Conservation (phyloP, 2,113 vertebrate genomes). For the Pluvialis apricaria region DNA sequence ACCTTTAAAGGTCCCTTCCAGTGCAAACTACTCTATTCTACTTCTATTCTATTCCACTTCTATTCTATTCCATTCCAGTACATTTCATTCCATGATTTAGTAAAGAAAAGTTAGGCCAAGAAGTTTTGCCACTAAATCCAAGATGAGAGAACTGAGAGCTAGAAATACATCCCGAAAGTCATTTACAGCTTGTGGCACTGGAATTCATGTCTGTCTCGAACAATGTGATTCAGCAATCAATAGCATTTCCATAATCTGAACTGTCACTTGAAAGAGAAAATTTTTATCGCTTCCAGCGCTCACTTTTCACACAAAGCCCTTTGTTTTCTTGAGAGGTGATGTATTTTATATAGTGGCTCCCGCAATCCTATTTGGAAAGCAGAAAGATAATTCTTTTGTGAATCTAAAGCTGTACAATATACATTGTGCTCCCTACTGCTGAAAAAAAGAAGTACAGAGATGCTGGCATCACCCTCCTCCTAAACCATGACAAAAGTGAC, state of each 20-base stretch:
- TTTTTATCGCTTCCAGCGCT: background rate
- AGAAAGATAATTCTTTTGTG: background rate
- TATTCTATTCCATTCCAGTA: background rate
- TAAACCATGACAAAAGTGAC: background rate
- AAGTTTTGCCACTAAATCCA: background rate
- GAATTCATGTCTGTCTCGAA: background rate
- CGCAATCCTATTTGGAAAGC: background rate
- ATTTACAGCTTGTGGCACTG: background rate
- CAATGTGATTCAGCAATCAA: background rate
- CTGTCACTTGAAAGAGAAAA: background rate
- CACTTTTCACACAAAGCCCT: background rate
- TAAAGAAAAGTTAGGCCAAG: background rate
- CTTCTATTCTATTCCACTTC: too few species aligned
- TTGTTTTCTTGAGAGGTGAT: background rate
- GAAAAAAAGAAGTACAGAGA: background rate
- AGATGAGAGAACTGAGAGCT: background rate
- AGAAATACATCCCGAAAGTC: background rate
- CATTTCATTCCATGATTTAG: background rate
- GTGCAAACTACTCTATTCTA: background rate
- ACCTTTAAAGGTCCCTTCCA: background rate
- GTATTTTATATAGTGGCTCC: background rate
- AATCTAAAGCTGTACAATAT: background rate
- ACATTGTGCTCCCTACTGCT: rapidly evolving
- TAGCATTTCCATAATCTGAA: background rate
- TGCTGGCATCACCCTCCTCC: rapidly evolving